These are phyloP conservation scores for Melanotaenia nigrans DNA, from an alignment of 2,797 vertebrate genomes.

Conservation along the genomic window DNA sequence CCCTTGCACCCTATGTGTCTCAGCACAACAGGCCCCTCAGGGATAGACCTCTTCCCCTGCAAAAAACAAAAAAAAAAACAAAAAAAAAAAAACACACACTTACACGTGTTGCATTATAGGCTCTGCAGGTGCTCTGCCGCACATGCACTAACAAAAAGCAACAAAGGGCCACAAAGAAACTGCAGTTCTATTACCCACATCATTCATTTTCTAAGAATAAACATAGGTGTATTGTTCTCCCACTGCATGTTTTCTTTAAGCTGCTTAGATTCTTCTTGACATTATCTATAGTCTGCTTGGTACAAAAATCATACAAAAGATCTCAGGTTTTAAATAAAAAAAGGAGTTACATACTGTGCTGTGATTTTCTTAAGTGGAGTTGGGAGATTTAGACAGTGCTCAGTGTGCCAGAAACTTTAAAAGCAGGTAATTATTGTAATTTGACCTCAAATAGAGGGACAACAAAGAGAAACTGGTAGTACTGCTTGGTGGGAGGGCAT, in stretches of 20 bases:
- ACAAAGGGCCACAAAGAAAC: conserved; percentile 20
- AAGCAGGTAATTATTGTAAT: conserved; percentile 62
- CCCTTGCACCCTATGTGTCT: conserved; percentile 70
- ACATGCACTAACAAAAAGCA: conserved; percentile 25
- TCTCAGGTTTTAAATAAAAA: conserved; percentile 25
- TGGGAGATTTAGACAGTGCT: conserved; percentile 43
- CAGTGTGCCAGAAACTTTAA: conserved; percentile 39
- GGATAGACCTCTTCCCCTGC: conserved; percentile 65
- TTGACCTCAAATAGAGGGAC: conserved; percentile 55
- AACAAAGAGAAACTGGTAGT: conserved; percentile 38
- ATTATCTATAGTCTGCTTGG: neutral
- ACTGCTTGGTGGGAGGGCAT: conserved; percentile 51
- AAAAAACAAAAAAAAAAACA: conserved; percentile 38
- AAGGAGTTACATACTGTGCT: conserved; percentile 35
- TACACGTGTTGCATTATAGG: conserved; percentile 51
- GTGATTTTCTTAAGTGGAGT: conserved; percentile 41
- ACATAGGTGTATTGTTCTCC: conserved; percentile 6
- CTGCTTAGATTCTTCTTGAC: conserved; percentile 12
- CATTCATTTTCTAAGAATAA: conserved; percentile 29
- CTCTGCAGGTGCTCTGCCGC: conserved; percentile 67
- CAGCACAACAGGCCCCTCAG: conserved; percentile 65
- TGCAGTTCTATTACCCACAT: conserved; percentile 1
- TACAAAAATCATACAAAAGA: conserved; percentile 25
- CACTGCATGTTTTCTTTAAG: conserved; percentile 15
- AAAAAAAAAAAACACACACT: conserved; percentile 36